Percentiles rank a stretch among this genome's conserved stretches.
Conservation (phyloP, 2,113 vertebrate species). For the Acinonyx jubatus region DNA sequence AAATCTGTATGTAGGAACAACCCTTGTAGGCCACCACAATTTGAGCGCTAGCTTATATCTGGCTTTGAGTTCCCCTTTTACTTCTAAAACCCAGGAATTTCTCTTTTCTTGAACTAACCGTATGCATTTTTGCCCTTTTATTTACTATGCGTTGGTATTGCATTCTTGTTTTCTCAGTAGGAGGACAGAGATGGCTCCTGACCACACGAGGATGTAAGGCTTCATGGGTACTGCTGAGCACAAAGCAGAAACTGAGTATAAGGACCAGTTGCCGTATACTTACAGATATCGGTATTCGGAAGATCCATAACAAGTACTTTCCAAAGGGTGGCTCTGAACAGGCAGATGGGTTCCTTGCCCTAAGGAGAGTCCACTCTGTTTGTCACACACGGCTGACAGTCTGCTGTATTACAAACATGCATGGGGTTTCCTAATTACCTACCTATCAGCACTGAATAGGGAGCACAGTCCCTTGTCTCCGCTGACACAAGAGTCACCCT, state of each 20-base stretch:
- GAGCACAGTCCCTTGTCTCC: accelerated
- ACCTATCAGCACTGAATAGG: not conserved
- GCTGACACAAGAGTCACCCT: too few species aligned
- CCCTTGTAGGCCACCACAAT: not conserved
- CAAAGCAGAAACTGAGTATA: not conserved
- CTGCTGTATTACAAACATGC: accelerated
- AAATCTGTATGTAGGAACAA: accelerated
- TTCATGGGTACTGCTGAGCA: not conserved
- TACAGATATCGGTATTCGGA: not conserved
- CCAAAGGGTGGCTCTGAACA: not conserved
- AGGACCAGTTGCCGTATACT: not conserved
- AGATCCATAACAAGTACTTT: not conserved
- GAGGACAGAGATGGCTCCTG: not conserved
- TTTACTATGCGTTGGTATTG: not conserved
- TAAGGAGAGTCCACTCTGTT: not conserved
- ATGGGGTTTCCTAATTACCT: not conserved
- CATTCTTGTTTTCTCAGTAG: not conserved
- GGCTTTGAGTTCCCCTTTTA: not conserved
- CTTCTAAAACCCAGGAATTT: not conserved
- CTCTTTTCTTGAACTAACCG: not conserved
- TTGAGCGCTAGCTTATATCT: not conserved
- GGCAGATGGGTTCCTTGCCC: not conserved
- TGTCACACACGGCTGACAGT: not conserved
- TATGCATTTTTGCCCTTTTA: not conserved
- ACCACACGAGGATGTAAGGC: not conserved